Percentiles rank a stretch among this genome's conserved stretches.
phyloP scores from a whole-genome alignment of 1,140 invertebrate species.

The Pissodes strobi region DNA sequence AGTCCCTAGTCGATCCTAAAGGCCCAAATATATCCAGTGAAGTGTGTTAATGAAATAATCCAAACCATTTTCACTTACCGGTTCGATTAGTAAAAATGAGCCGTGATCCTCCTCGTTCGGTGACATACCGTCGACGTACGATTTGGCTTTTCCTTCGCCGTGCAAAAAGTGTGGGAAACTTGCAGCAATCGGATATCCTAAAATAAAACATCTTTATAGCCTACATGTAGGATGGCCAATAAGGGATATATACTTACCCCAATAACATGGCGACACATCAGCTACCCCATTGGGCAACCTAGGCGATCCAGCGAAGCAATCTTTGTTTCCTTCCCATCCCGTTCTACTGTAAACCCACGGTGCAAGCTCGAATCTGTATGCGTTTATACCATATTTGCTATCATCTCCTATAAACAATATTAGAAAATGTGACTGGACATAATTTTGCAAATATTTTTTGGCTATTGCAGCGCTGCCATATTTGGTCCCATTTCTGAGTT shows the following conservation, averaged over 20 bases:
- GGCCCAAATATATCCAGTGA: no score
- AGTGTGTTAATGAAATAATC: no score
- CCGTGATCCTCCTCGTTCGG: constrained; percentile 65
- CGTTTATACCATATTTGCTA: constrained; percentile 55
- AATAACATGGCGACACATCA: constrained; percentile 64
- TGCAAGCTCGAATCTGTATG: constrained; percentile 60
- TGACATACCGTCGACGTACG: constrained; percentile 64
- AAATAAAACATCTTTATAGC: no score
- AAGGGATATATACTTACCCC: constrained; percentile 53
- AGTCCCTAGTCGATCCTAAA: no score
- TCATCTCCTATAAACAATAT: constrained; percentile 33
- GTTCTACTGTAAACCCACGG: constrained; percentile 58
- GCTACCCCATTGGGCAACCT: constrained; percentile 59
- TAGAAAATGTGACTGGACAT: no score
- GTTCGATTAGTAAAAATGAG: constrained; percentile 66
- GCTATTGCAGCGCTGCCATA: no score
- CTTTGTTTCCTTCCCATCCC: constrained; percentile 50
- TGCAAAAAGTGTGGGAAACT: constrained; percentile 74
- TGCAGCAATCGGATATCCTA: constrained; percentile 67
- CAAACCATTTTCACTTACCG: constrained; percentile 53
- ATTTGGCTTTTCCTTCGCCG: constrained; percentile 58
- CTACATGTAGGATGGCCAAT: no score
- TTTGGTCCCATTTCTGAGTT: no score
- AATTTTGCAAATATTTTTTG: no score
- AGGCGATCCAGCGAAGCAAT: constrained; percentile 60